Evolutionary conservation across 2,888 invertebrate genomes (phyloP), one percentile per base, ranked within the genome.

Genomic region (Crossocerus cetratus): DNA sequence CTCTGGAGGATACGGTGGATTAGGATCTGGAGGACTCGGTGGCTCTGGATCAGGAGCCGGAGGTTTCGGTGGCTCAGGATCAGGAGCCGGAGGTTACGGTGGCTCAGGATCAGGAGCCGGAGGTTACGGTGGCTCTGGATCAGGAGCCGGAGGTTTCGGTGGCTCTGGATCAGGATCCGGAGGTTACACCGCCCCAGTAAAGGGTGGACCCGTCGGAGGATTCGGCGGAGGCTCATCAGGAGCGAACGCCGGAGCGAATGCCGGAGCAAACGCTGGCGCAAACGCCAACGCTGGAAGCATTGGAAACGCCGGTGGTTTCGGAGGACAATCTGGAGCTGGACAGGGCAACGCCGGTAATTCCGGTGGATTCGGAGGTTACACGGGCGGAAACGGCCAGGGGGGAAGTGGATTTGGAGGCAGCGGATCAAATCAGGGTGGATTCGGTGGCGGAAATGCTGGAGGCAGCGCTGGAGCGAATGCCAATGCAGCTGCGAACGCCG

Each of bases 61-160:
- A 20, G 67, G 67, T 32, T 32, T 14, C 14, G 60, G 64, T 58
- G 60, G 23, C 18, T 77, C 75, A 3, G 62, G 44, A 13, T 73
- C 74, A 23, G 14, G 21, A 55, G 74, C 72, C 11, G 64, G 54
- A 18, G 45, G 59, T 20, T 61, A 57, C 11, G 49, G 42, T 14
- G 60, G 1, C 14, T 53, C 59, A 5, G 77, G 69, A 56, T 56
- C 67, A 3, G 53, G 45, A 14, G 42, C 43, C 4, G 55, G 55
- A 42, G 65, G 62, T 2, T 56, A 43, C 53, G 56, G 61, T 16
- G 49, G 43, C 23, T 2, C 32, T 18, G 61, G 63, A 20, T 13
- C 1, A 14, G 32, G n/a, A n/a, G 42, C 43, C 4, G 55, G 55
- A 42, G 65, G 62, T 2, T 56, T 49, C 53, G 56, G 61, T 16